Evolutionary conservation across 2,888 invertebrate species (phyloP), one percentile per base, ranked within the genome.

Genomic region (Drosophila testacea): DNA sequence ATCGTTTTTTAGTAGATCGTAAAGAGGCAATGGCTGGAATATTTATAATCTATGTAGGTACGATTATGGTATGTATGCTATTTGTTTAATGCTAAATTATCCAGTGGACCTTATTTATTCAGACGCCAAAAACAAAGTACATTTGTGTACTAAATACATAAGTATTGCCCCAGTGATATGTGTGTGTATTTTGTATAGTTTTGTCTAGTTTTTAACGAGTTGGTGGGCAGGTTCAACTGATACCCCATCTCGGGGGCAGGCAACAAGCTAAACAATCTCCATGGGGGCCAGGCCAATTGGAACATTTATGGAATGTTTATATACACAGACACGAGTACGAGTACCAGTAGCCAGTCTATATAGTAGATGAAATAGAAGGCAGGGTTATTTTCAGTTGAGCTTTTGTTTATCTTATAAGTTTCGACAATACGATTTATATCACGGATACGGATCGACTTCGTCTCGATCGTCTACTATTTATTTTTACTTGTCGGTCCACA

Each of bases 361-460:
- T 62, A 39, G 13, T 6, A 22, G 11, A 41, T 41, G 41, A 41
- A 46, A 50, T 13, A 27, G 67, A 30, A 13, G 32, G 38, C 50
- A 39, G 67, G 63, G 61, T 85, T 78, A 73, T 76, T 79, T 77
- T 70, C 76, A 66, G 78, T 75, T 64, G 65, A 41, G 52, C 68
- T 62, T 55, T 69, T 83, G 83, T 83, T 83, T 83, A 83, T 75
- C 69, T 83, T 81, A 68, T 64, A 81, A 60, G 75, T 80, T 88
- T 83, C 81, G 75, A 78, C 83, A 80, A 69, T 73, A 70, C 83
- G 86, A 85, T 83, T 85, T 77, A 70, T 88, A 74, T 71, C 69
- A 74, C 65, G 83, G 67, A 79, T 74, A 73, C 67, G 59, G 48
- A 62, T 72, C 71, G 64, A 11, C 22, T 36, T 41, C 44, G 32